Evolutionary conservation across 2,888 invertebrate genomes (phyloP).

Genomic region (Cyaniris semiargus): DNA sequence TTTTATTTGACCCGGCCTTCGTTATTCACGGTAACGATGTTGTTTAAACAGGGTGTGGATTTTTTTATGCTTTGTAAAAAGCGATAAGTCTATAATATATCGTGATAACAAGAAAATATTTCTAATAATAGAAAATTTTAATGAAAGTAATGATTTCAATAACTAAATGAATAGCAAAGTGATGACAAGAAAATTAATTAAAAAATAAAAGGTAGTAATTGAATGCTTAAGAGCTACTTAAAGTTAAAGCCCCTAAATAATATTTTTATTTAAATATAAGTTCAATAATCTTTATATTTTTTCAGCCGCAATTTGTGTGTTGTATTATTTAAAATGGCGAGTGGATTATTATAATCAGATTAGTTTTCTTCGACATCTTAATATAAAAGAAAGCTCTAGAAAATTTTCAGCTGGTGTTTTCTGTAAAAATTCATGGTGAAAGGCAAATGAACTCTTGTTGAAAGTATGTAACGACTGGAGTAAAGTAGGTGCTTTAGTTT

Average conservation of each 20-base stretch:
- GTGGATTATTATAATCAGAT: neutral
- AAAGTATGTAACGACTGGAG: conserved; percentile 15
- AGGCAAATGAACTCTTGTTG: conserved; percentile 7
- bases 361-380: neutral
- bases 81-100: too few relatives aligned
- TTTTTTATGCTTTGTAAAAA: neutral
- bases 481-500: conserved; percentile 7
- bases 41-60: neutral
- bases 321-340: neutral
- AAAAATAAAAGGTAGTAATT: too few relatives aligned
- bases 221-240: too few relatives aligned
- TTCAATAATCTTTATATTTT: too few relatives aligned
- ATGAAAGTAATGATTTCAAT: too few relatives aligned
- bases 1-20: neutral
- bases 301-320: too few relatives aligned
- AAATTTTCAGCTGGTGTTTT: conserved; percentile 4
- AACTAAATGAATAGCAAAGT: too few relatives aligned
- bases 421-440: conserved; percentile 22
- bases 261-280: too few relatives aligned
- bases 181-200: too few relatives aligned
- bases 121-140: too few relatives aligned
- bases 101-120: too few relatives aligned
- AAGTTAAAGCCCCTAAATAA: too few relatives aligned
- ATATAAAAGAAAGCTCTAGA: neutral
- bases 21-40: neutral